A percentile compares a stretch with the other conserved stretches of the same genome.
Conservation (phyloP, 1,140 invertebrate genomes). For the Bombus pascuorum region DNA sequence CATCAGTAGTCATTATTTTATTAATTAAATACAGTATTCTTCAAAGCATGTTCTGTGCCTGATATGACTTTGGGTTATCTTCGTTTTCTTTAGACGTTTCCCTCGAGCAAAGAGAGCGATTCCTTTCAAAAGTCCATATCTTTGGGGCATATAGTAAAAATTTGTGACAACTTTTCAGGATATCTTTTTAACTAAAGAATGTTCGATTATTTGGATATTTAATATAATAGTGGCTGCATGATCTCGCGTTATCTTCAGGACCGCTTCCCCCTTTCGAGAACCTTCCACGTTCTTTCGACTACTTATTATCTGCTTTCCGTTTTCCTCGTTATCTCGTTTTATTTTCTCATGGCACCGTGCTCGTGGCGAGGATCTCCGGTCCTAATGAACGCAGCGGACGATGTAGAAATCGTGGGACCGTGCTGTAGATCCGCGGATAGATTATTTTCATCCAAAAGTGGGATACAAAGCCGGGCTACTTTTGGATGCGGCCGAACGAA, state of each 20-base stretch:
- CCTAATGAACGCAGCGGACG: slow-evolving; percentile 52
- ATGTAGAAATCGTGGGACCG: slow-evolving; percentile 54
- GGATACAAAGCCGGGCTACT: slow-evolving; percentile 48
- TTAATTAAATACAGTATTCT: neutral
- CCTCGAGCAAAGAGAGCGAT: neutral
- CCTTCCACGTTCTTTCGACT: slow-evolving; percentile 14
- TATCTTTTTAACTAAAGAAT: neutral
- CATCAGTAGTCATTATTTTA: neutral
- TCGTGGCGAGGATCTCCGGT: slow-evolving; percentile 44
- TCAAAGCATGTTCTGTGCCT: neutral
- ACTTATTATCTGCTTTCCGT: slow-evolving; percentile 37
- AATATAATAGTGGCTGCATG: neutral
- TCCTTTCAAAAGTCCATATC: neutral
- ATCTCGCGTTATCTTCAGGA: slow-evolving; percentile 17
- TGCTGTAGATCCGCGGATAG: slow-evolving; percentile 42
- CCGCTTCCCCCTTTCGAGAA: neutral
- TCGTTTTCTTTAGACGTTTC: neutral
- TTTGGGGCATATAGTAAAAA: too few relatives aligned
- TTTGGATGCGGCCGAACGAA: slow-evolving; percentile 13
- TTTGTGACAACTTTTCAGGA: neutral
- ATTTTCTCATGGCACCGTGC: slow-evolving; percentile 46
- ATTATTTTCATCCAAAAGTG: slow-evolving; percentile 52
- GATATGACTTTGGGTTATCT: neutral
- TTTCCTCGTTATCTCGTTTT: slow-evolving; percentile 47
- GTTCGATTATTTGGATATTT: neutral